phyloP scores from a whole-genome alignment of 2,113 vertebrate genomes.

The Tympanuchus pallidicinctus region DNA sequence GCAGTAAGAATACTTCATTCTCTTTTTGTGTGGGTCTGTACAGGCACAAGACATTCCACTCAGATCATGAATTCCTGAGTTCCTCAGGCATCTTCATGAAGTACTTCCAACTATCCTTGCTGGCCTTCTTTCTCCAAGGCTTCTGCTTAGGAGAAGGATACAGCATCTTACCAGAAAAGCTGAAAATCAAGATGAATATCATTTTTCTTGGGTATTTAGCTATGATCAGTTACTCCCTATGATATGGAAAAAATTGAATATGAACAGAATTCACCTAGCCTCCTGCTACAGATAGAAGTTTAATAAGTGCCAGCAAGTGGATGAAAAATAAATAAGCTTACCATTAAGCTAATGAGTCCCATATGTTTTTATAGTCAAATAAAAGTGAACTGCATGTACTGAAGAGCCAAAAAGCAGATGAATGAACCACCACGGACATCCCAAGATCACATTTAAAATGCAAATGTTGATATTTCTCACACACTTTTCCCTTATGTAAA shows the following conservation, averaged over 20 bases:
- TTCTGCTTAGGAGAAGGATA: background rate
- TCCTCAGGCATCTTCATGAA: background rate
- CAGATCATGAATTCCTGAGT: background rate
- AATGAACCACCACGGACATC: background rate
- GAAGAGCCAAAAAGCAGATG: constrained; percentile 28
- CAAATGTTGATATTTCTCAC: constrained; percentile 50
- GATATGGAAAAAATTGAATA: background rate
- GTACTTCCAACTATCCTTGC: background rate
- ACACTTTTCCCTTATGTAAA: constrained; percentile 14
- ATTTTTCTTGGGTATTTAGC: background rate
- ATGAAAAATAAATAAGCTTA: background rate
- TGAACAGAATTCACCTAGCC: background rate
- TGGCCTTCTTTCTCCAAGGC: background rate
- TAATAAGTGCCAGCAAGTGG: background rate
- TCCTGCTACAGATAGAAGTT: background rate
- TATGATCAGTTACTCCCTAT: background rate
- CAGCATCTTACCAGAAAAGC: background rate
- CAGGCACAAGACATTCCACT: background rate
- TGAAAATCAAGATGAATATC: background rate
- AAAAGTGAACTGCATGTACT: background rate
- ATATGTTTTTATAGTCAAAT: constrained; percentile 33
- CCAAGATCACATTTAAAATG: constrained; percentile 47
- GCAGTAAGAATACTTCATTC: background rate
- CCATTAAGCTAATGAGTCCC: constrained; percentile 48
- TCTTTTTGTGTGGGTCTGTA: background rate